These are phyloP conservation scores for Peromyscus nudipes DNA, from an alignment of 2,797 vertebrate genomes.

Conservation along the genomic window DNA sequence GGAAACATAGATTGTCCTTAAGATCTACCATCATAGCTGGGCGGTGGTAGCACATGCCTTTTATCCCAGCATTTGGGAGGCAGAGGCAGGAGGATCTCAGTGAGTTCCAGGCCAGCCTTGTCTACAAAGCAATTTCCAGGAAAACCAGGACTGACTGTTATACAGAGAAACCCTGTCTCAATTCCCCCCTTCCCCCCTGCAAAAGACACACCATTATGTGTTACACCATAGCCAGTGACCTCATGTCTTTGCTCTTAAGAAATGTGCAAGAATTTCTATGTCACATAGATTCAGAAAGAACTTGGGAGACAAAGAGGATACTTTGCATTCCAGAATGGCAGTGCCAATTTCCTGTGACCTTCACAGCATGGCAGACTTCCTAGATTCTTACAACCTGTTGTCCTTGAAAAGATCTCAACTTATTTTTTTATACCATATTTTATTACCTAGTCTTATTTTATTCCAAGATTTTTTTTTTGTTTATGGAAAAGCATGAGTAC, in stretches of 20 bases:
- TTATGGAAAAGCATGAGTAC: slow-evolving; percentile 20
- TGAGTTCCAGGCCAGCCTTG: too few relatives aligned
- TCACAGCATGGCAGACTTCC: background rate
- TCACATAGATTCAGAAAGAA: background rate
- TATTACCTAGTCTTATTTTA: background rate
- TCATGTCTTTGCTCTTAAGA: background rate
- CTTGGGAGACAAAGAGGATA: background rate
- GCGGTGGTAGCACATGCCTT: too few relatives aligned
- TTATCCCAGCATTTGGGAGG: too few relatives aligned
- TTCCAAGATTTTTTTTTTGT: background rate
- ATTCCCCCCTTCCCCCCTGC: too few relatives aligned
- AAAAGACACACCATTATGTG: background rate
- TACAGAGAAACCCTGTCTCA: too few relatives aligned
- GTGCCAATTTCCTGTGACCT: background rate
- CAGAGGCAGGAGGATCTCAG: too few relatives aligned
- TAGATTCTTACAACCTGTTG: background rate
- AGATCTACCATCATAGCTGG: background rate
- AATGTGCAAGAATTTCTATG: slow-evolving; percentile 11
- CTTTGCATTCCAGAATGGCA: slow-evolving; percentile 19
- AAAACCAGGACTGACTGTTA: too few relatives aligned
- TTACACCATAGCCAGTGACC: background rate
- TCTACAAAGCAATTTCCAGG: too few relatives aligned
- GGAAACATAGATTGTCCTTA: background rate
- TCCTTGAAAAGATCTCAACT: slow-evolving; percentile 39
- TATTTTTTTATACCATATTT: background rate